Percentiles rank a stretch among this genome's conserved stretches.
phyloP scores from a whole-genome alignment of 2,797 vertebrate species.

The Sebastes taczanowskii region DNA sequence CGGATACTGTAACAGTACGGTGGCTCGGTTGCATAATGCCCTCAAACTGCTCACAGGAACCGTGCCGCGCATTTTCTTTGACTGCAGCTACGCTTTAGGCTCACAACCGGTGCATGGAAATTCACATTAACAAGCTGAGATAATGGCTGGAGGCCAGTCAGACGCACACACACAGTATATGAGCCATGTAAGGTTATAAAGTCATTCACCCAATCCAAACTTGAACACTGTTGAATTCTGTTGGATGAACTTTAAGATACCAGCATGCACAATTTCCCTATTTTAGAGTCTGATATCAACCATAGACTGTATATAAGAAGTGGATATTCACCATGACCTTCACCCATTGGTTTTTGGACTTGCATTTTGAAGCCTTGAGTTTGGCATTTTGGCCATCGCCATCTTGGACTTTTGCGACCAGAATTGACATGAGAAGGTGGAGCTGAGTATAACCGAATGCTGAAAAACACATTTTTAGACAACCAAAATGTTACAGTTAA shows the following conservation, averaged over 20 bases:
- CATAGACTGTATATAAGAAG: background rate
- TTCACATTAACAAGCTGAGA: slow-evolving; percentile 1
- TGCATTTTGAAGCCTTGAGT: background rate
- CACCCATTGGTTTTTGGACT: background rate
- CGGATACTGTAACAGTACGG: slow-evolving; percentile 35
- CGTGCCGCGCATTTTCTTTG: slow-evolving; percentile 10
- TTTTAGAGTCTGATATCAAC: background rate
- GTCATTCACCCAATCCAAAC: background rate
- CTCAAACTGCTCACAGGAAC: slow-evolving; percentile 21
- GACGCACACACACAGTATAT: background rate
- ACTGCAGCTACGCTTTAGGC: background rate
- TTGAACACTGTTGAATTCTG: background rate
- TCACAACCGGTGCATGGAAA: slow-evolving; percentile 3
- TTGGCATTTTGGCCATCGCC: background rate
- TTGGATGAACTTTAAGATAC: background rate
- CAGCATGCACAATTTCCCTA: background rate
- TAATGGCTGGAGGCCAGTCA: background rate
- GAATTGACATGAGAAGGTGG: too few relatives aligned
- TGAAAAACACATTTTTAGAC: too few relatives aligned
- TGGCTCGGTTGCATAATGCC: slow-evolving; percentile 33
- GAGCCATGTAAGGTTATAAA: background rate
- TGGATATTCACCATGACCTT: background rate
- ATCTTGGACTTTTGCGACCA: background rate
- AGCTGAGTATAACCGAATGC: too few relatives aligned
- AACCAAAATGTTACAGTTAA: too few relatives aligned